Evolutionary conservation across 2,888 invertebrate genomes (phyloP).

Genomic region (Drosophila hamatofila): DNA sequence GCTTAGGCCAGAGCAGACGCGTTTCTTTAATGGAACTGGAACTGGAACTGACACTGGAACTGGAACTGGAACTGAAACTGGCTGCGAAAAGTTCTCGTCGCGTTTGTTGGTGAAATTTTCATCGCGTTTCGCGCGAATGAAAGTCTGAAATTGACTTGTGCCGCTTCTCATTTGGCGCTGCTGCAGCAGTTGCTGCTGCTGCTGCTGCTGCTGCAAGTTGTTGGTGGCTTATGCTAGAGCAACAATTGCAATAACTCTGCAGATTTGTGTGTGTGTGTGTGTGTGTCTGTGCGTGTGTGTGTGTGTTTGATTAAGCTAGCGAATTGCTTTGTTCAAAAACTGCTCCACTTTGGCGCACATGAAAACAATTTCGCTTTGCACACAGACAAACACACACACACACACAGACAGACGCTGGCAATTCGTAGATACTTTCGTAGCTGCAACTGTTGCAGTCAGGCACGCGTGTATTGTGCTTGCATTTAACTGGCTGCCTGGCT

Average conservation of each 20-base stretch:
- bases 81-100: slow-evolving; percentile 40
- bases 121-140: slow-evolving; percentile 83
- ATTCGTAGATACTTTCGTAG: slow-evolving; percentile 59
- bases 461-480: slow-evolving; percentile 57
- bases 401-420: slow-evolving; percentile 14
- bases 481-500: slow-evolving; percentile 26
- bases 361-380: slow-evolving; percentile 77
- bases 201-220: slow-evolving; percentile 35
- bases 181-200: slow-evolving; percentile 26
- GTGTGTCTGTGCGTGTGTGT: slow-evolving; percentile 20
- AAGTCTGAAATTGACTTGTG: slow-evolving; percentile 83
- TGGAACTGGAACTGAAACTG: slow-evolving; percentile 40
- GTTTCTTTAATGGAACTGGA: slow-evolving; percentile 19
- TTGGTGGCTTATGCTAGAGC: slow-evolving; percentile 69
- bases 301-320: slow-evolving; percentile 78
- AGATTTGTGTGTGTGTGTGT: slow-evolving; percentile 17
- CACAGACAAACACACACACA: neutral
- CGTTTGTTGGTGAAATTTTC: slow-evolving; percentile 75
- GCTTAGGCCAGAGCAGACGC: slow-evolving; percentile 17
- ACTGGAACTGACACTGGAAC: slow-evolving; percentile 25
- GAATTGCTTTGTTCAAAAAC: slow-evolving; percentile 83
- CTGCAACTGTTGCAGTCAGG: slow-evolving; percentile 29
- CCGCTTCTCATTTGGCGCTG: slow-evolving; percentile 76
- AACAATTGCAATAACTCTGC: slow-evolving; percentile 26
- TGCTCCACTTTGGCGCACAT: slow-evolving; percentile 81